These are phyloP conservation scores for Discoglossus pictus DNA, from an alignment of 2,797 vertebrate genomes.

Conservation along the genomic window DNA sequence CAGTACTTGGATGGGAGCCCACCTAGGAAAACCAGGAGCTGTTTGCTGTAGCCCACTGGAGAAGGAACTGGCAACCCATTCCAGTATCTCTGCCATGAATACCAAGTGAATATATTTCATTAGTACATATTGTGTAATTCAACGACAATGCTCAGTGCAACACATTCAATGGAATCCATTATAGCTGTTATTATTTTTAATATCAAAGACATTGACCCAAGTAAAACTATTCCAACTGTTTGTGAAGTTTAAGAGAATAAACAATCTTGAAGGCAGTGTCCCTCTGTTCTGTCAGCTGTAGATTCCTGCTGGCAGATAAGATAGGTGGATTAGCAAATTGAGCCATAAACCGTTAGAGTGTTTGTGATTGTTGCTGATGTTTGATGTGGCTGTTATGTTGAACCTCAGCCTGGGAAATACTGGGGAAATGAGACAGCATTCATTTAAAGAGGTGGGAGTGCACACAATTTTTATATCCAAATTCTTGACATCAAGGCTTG, in stretches of 20 bases:
- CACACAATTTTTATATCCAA: slow-evolving; percentile 41
- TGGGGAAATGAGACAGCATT: slow-evolving; percentile 32
- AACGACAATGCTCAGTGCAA: neutral
- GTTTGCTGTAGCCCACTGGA: too few relatives aligned
- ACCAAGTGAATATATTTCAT: too few relatives aligned
- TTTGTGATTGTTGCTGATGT: slow-evolving; percentile 46
- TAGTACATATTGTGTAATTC: too few relatives aligned
- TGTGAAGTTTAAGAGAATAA: neutral
- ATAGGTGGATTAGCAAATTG: slow-evolving; percentile 42
- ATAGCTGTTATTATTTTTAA: neutral
- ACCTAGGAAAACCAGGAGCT: too few relatives aligned
- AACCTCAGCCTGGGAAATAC: slow-evolving; percentile 47
- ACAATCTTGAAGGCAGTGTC: slow-evolving; percentile 23
- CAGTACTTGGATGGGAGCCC: too few relatives aligned
- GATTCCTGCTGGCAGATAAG: slow-evolving; percentile 38
- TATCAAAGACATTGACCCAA: neutral
- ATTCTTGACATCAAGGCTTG: slow-evolving; percentile 46
- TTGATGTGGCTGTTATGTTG: slow-evolving; percentile 45
- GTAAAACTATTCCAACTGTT: neutral
- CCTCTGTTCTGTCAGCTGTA: slow-evolving; percentile 23
- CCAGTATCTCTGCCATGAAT: too few relatives aligned
- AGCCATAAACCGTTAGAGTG: slow-evolving; percentile 45
- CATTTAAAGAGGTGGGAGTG: slow-evolving; percentile 49
- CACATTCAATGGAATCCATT: neutral
- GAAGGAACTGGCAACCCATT: too few relatives aligned